Percentiles rank a stretch among this genome's conserved stretches.
These are phyloP conservation scores for Lacanobia oleracea DNA, from an alignment of 2,888 invertebrate species.

Conservation along the genomic window DNA sequence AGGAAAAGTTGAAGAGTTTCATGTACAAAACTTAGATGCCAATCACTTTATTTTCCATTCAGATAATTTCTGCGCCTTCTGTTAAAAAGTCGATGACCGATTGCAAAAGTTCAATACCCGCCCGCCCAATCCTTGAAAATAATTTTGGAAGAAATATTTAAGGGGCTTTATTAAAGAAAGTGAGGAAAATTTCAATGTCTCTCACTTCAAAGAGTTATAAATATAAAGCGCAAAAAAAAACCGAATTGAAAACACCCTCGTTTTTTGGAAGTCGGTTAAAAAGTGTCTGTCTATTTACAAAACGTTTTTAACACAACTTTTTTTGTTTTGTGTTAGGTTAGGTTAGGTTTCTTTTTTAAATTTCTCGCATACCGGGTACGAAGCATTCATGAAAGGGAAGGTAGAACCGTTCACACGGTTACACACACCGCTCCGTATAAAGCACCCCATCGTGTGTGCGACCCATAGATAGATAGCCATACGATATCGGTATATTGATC, in stretches of 20 bases:
- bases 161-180: not conserved
- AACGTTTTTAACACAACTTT: not conserved
- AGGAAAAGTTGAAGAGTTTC: not conserved
- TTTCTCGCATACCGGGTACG: slow-evolving; percentile 4
- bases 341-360: not conserved
- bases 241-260: no score
- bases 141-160: not conserved
- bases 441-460: slow-evolving; percentile 46
- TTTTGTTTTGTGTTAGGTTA: not conserved
- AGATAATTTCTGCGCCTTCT: not conserved
- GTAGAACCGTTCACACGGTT: slow-evolving; percentile 18
- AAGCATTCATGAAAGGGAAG: slow-evolving; percentile 38
- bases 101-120: slow-evolving; percentile 21
- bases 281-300: not conserved
- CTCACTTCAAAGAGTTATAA: not conserved
- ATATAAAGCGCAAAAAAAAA: not conserved
- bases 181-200: slow-evolving; percentile 13
- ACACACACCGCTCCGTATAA: slow-evolving; percentile 26
- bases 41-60: slow-evolving; percentile 12
- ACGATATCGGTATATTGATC: slow-evolving; percentile 81
- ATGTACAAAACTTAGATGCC: slow-evolving; percentile 17
- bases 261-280: no score
- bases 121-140: slow-evolving; percentile 12
- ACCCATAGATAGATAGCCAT: slow-evolving; percentile 60
- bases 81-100: slow-evolving; percentile 18